phyloP scores from a whole-genome alignment of 1,140 invertebrate genomes.

The Heliconius nattereri region DNA sequence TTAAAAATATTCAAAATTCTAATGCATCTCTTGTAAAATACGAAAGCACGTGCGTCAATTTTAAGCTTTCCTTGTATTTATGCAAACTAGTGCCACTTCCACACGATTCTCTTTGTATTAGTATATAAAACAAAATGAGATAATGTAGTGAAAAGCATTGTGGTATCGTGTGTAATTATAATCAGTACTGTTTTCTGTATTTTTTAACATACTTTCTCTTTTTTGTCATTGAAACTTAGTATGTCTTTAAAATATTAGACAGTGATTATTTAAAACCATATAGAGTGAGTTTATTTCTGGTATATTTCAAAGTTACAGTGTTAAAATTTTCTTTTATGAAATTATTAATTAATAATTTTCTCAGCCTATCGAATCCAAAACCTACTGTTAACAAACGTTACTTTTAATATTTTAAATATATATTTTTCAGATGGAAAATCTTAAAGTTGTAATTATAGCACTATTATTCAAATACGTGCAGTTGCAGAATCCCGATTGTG shows the following conservation, averaged over 20 bases:
- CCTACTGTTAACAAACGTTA: neutral
- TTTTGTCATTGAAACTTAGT: too few relatives aligned
- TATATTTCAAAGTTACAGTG: too few relatives aligned
- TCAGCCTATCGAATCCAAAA: too few relatives aligned
- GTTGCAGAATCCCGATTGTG: neutral
- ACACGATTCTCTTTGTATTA: neutral
- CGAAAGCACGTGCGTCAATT: neutral
- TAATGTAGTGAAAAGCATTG: neutral
- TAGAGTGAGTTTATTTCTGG: too few relatives aligned
- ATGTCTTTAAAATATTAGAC: too few relatives aligned
- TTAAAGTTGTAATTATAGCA: neutral
- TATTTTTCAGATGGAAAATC: neutral
- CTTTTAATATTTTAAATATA: neutral
- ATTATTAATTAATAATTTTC: too few relatives aligned
- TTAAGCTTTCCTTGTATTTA: neutral
- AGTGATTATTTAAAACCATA: too few relatives aligned
- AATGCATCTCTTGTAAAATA: neutral
- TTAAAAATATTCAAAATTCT: neutral
- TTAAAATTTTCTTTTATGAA: too few relatives aligned
- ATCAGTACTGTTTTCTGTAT: neutral
- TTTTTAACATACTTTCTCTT: neutral
- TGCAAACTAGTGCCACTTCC: slow-evolving; percentile 13
- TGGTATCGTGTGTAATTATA: neutral
- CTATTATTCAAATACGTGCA: neutral
- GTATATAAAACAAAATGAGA: slow-evolving; percentile 5